A percentile compares a stretch with the other conserved stretches of the same genome.
Evolutionary conservation across 2,888 invertebrate species (phyloP).

Genomic region (Drosophila mimica): DNA sequence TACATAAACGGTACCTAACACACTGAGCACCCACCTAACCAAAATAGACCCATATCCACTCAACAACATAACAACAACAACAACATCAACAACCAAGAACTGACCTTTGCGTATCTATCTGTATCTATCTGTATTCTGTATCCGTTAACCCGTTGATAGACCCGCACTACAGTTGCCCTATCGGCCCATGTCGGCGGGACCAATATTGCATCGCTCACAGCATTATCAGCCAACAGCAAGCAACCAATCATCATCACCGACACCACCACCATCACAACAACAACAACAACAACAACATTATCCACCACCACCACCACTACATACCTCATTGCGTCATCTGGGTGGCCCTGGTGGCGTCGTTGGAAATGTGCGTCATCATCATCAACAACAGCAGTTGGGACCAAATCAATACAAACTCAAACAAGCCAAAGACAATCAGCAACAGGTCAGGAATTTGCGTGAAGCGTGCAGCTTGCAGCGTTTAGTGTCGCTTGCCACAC

Average conservation of each 20-base stretch:
- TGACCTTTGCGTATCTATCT: slow-evolving; percentile 51
- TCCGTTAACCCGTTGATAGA: slow-evolving; percentile 67
- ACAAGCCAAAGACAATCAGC: slow-evolving; percentile 81
- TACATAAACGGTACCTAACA: slow-evolving; percentile 88
- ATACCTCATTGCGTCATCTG: slow-evolving; percentile 84
- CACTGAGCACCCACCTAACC: slow-evolving; percentile 44
- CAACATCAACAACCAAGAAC: slow-evolving; percentile 39
- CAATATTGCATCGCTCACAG: slow-evolving; percentile 84
- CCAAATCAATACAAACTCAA: slow-evolving; percentile 72
- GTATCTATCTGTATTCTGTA: slow-evolving; percentile 34
- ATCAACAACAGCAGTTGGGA: slow-evolving; percentile 61
- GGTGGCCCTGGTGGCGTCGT: slow-evolving; percentile 73
- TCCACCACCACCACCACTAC: slow-evolving; percentile 56
- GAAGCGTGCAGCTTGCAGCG: slow-evolving; percentile 9
- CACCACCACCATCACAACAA: slow-evolving; percentile 46
- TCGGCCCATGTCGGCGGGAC: slow-evolving; percentile 85
- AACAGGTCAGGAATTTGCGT: slow-evolving; percentile 78
- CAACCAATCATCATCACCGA: slow-evolving; percentile 66
- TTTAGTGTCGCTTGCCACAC: slow-evolving; percentile 29
- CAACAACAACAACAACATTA: slow-evolving; percentile 51
- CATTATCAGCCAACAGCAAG: slow-evolving; percentile 72
- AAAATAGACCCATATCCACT: slow-evolving; percentile 36
- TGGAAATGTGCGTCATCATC: slow-evolving; percentile 59
- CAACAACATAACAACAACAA: slow-evolving; percentile 1
- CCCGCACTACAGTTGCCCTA: slow-evolving; percentile 85